Percentiles rank a stretch among this genome's conserved stretches.
Conservation (phyloP, 2,888 invertebrate genomes). For the Leptopterna dolabrata region DNA sequence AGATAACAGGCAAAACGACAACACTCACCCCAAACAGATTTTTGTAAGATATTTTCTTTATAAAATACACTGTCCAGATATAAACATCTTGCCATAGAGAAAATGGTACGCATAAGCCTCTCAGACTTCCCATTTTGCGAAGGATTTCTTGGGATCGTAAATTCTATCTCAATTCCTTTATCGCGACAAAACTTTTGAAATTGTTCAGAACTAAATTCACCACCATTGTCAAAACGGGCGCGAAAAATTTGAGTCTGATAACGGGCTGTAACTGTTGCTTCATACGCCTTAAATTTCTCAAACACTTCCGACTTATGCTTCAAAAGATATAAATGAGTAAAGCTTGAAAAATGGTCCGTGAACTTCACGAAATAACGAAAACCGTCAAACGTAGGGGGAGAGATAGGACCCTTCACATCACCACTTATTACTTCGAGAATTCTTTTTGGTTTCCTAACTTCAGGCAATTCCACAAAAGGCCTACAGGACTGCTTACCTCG, state of each 20-base stretch:
- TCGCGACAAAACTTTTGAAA: not conserved
- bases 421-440: not conserved
- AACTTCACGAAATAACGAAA: not conserved
- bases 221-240: slow-evolving; percentile 10
- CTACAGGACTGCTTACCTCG: not conserved
- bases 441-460: not conserved
- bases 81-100: not conserved
- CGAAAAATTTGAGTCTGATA: not conserved
- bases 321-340: not conserved
- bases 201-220: not conserved
- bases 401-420: not conserved
- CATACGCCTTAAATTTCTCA: not conserved
- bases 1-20: slow-evolving; percentile 61
- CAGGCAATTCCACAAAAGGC: not conserved
- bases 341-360: not conserved
- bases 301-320: not conserved
- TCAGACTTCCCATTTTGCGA: not conserved
- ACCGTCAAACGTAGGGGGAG: not conserved
- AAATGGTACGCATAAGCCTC: not conserved
- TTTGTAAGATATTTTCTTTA: not conserved
- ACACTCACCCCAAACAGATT: slow-evolving; percentile 64
- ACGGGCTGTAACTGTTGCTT: not conserved
- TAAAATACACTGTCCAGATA: not conserved
- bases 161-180: not conserved
- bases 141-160: slow-evolving; percentile 6